Evolutionary conservation across 2,888 invertebrate species (phyloP), one percentile per base, ranked within the genome.

Genomic region (Zhuqinia jingwanae): DNA sequence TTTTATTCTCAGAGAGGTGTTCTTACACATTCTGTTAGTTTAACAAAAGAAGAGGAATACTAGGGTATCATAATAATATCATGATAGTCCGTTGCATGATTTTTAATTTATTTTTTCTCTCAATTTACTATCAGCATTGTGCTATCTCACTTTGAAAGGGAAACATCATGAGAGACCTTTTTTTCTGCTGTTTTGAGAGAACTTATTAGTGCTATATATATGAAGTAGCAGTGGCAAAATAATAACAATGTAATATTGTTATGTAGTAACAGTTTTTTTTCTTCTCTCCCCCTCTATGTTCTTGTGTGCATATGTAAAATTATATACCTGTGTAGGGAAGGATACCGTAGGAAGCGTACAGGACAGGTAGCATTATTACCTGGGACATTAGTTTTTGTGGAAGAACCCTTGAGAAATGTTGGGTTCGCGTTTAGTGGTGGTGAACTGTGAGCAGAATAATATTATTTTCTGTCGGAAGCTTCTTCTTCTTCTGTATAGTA

Each of bases 321-420:
- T 73, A n/a, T n/a, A n/a, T n/a, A 77, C 63, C 70, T 79, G 58
- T 36, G 45, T 53, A 53, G 45, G 70, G 42, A 68, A 50, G 20
- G 45, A 65, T 53, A 58, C 82, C 60, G 75, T 45, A 82, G 82
- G 63, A 82, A 75, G 82, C 30, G 76, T 25, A 53, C 42, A 76
- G 56, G n/a, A 76, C 83, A 83, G 53, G 83, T 75, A 83, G 76
- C 75, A 76, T 56, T 76, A 68, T 85, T 85, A 85, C 85, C 85
- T 85, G 85, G 79, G 85, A 85, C 85, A 85, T 78, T 85, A 85
- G 73, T 85, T 85, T 85, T 79, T 68, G 45, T 70, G 68, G 79
- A 63, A 68, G 85, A 70, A 45, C 77, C 73, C 77, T 77, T 79
- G 70, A 68, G 84, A 63, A 22, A 80, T 73, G 75, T 78, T 45